phyloP scores from a whole-genome alignment of 1,140 invertebrate species.

The Musca vetustissima region DNA sequence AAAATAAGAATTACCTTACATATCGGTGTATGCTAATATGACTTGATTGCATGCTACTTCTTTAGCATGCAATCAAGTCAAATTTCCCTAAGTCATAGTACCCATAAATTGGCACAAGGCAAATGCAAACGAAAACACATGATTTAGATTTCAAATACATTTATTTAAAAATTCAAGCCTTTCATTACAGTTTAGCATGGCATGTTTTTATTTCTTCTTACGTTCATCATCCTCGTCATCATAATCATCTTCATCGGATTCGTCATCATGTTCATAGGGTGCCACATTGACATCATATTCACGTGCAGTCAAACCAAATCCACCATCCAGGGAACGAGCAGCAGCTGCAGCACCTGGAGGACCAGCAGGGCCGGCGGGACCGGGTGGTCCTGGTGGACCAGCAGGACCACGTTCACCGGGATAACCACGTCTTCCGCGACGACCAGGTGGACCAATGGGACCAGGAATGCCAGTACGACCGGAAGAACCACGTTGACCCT shows the following conservation, averaged over 20 bases:
- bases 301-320: background rate
- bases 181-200: too few relatives aligned
- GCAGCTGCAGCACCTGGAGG: background rate
- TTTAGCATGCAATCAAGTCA: too few relatives aligned
- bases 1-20: too few relatives aligned
- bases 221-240: background rate
- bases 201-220: background rate
- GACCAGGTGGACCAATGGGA: background rate
- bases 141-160: too few relatives aligned
- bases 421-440: background rate
- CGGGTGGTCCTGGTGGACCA: constrained; percentile 23
- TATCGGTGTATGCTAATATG: too few relatives aligned
- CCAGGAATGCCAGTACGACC: constrained; percentile 24
- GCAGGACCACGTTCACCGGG: background rate
- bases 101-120: too few relatives aligned
- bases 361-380: constrained; percentile 4
- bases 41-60: too few relatives aligned
- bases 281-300: constrained; percentile 3
- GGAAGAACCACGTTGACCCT: constrained; percentile 18
- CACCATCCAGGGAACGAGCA: background rate
- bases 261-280: background rate
- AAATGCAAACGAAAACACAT: too few relatives aligned
- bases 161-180: too few relatives aligned
- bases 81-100: too few relatives aligned
- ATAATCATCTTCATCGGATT: background rate